These are phyloP conservation scores for Sebastes cheni DNA, from an alignment of 2,797 vertebrate genomes.

Conservation along the genomic window DNA sequence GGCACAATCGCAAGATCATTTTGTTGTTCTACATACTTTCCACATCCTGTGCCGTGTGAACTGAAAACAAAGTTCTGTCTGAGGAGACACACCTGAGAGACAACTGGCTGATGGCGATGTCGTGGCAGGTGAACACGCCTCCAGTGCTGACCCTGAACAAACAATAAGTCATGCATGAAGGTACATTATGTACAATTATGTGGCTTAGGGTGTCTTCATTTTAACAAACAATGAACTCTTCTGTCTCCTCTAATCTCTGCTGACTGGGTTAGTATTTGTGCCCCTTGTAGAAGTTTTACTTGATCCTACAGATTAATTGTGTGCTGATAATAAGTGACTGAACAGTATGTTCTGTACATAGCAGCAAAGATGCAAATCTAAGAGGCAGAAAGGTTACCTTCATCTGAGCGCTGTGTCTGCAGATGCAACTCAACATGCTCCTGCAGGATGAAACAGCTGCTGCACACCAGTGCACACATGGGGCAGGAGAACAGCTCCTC, in stretches of 20 bases:
- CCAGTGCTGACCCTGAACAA: background rate
- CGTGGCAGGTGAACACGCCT: background rate
- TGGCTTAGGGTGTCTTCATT: background rate
- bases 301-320: background rate
- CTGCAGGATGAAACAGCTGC: slow-evolving; percentile 68
- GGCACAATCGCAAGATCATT: background rate
- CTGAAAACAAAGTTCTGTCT: background rate
- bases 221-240: background rate
- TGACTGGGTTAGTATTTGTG: background rate
- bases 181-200: background rate
- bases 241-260: background rate
- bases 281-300: background rate
- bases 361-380: background rate
- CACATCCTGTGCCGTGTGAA: background rate
- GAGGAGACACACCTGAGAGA: slow-evolving; percentile 13
- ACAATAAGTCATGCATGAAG: background rate
- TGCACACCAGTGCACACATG: slow-evolving; percentile 86
- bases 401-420: slow-evolving; percentile 45
- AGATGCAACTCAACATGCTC: slow-evolving; percentile 83
- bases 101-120: background rate
- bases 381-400: slow-evolving; percentile 50
- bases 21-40: background rate
- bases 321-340: background rate
- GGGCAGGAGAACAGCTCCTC: slow-evolving; percentile 85
- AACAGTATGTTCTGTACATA: background rate